Base-by-base conservation (phyloP, 2,113 vertebrate genomes). In the Antennarius striatus region DNA sequence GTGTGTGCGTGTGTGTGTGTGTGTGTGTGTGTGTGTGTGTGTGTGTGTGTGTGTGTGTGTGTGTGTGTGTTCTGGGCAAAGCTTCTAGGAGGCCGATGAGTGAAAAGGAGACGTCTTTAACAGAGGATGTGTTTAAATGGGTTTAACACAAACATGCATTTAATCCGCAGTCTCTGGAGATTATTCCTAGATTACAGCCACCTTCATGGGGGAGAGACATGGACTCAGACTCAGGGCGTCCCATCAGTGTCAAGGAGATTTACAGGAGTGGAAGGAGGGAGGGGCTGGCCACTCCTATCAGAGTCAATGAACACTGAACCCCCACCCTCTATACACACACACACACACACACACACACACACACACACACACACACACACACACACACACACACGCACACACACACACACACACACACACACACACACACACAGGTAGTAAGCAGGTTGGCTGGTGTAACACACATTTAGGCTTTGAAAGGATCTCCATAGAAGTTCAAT, bases 261-360 rank as follows among this genome's bases (percentile, higher is more conserved):
- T 73, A 82, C 71, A 74, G 65, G 17, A 70, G 74, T 56, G 17
- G 47, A 65, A 32, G 69, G 39, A 56, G 49, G 61, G 40, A 10
- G 54, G 70, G 60, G 16, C 42, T 66, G 65, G 73, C 71, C 77
- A 78, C 83, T 69, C 84, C 82, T 72, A 78, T 78, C 29, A 71
- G 59, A 63, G 70, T 73, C 82, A 77, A 73, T 83, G 80, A 85
- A 83, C 86, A 82, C 3, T 73, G 72, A 58, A 83, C 75, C 79
- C 78, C 80, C 73, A 64, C 84, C 81, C 75, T 83, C 1, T 3
- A 36, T 36, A 4, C 32, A 7, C 22, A 22, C 22, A 22, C 22
- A 22, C 22, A 2, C 22, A 22, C 22, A 2, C 22, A 22, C 22
- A 2, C 22, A 22, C 22, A 2, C 22, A 22, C 22, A 2, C 22